phyloP scores from a whole-genome alignment of 2,113 vertebrate genomes.

The Cygnus atratus region DNA sequence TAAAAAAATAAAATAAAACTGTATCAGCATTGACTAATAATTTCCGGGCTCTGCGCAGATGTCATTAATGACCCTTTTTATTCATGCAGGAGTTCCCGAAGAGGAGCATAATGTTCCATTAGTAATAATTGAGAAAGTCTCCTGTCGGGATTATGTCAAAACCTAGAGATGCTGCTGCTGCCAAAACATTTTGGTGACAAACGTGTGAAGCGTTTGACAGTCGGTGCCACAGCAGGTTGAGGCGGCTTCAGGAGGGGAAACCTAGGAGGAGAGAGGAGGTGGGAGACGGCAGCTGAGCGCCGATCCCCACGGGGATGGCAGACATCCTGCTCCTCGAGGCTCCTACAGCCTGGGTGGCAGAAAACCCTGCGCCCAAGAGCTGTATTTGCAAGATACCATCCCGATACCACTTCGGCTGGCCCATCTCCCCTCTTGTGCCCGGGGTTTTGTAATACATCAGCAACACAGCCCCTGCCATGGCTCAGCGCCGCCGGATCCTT shows the following conservation, averaged over 20 bases:
- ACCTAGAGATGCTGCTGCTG: constrained; percentile 80
- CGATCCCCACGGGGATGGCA: rapidly evolving
- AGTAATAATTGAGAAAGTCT: constrained; percentile 83
- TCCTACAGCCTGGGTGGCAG: too few species aligned
- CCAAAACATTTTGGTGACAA: constrained; percentile 85
- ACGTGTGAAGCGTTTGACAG: constrained; percentile 73
- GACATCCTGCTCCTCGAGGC: not conserved
- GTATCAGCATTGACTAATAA: constrained; percentile 74
- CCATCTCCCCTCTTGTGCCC: not conserved
- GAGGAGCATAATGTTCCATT: constrained; percentile 81
- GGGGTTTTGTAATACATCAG: not conserved
- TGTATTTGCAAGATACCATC: too few species aligned
- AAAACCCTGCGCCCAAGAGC: too few species aligned
- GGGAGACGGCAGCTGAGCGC: not conserved
- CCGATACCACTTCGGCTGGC: not conserved
- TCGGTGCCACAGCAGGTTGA: constrained; percentile 72
- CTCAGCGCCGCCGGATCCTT: not conserved
- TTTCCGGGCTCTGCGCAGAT: constrained; percentile 74
- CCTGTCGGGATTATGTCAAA: constrained; percentile 82
- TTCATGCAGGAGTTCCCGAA: constrained; percentile 81
- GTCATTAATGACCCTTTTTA: constrained; percentile 85
- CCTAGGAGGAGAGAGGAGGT: constrained; percentile 4
- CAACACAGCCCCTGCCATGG: not conserved
- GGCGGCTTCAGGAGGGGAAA: constrained; percentile 57
- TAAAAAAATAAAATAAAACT: constrained; percentile 65